Conservation (phyloP, 2,888 invertebrate genomes). For the Stenoptilia bipunctidactyla region DNA sequence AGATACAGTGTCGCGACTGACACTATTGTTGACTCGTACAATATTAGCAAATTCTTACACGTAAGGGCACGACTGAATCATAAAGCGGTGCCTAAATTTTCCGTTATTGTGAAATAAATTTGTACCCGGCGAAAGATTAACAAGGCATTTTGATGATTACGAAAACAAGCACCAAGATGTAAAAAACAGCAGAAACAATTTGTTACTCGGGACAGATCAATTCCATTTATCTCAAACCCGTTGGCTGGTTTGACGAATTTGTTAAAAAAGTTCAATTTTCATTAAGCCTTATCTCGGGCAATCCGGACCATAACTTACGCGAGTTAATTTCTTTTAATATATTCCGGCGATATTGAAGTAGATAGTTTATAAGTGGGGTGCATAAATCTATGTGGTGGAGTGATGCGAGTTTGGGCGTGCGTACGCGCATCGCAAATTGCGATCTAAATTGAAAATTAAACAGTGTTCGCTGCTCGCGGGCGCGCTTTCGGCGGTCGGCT, state of each 20-base stretch:
- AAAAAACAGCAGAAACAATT: constrained; percentile 18
- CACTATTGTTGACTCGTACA: no score
- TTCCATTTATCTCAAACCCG: constrained; percentile 41
- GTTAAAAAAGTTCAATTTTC: constrained; percentile 55
- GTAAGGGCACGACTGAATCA: no score
- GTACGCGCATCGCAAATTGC: constrained; percentile 66
- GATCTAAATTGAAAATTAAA: constrained; percentile 74
- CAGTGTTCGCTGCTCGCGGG: constrained; percentile 34
- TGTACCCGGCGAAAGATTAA: no score
- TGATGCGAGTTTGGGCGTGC: constrained; percentile 64
- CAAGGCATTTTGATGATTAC: no score
- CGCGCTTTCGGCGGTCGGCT: background rate
- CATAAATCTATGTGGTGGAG: constrained; percentile 62
- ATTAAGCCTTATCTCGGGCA: constrained; percentile 50
- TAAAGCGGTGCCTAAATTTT: no score
- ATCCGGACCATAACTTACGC: constrained; percentile 52
- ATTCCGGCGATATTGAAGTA: constrained; percentile 36
- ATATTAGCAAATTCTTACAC: no score
- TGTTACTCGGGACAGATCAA: constrained; percentile 38
- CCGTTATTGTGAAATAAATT: no score
- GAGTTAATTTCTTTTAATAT: constrained; percentile 64
- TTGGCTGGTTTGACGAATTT: constrained; percentile 41
- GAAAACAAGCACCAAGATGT: background rate
- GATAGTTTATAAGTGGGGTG: constrained; percentile 29
- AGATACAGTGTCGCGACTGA: no score